A percentile compares a stretch with the other conserved stretches of the same genome.
Conservation (phyloP, 2,797 vertebrate genomes). For the Falco novaeseelandiae region DNA sequence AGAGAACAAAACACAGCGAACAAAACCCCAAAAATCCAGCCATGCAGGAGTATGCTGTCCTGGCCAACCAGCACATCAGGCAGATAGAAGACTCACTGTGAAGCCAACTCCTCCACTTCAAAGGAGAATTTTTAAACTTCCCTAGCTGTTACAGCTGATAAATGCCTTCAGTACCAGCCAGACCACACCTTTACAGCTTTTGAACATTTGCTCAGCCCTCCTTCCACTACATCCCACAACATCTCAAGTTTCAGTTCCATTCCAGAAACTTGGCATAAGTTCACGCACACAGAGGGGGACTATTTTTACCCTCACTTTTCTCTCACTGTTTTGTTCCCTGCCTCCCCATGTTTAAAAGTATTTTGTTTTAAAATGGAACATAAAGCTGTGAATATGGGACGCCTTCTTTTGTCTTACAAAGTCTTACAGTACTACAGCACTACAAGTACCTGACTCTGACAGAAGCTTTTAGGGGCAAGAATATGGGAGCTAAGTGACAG, state of each 20-base stretch:
- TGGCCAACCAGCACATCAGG: background rate
- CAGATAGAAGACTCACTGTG: background rate
- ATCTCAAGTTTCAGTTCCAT: background rate
- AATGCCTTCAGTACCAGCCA: background rate
- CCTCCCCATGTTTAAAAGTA: background rate
- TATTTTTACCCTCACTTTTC: conserved; percentile 9
- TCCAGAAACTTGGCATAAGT: background rate
- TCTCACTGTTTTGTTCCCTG: background rate
- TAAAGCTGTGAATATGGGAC: background rate
- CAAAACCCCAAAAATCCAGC: background rate
- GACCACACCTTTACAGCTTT: conserved; percentile 18
- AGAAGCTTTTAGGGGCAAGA: background rate
- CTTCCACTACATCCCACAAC: background rate
- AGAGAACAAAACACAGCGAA: background rate
- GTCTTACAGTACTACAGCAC: background rate
- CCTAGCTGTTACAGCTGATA: background rate
- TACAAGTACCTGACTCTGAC: fast-evolving
- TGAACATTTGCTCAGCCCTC: background rate
- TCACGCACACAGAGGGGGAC: background rate
- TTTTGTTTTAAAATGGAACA: background rate
- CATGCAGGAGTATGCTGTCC: background rate
- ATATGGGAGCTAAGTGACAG: background rate
- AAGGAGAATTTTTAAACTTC: background rate
- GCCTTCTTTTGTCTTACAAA: no score
- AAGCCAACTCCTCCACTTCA: background rate